Percentiles rank a stretch among this genome's conserved stretches.
phyloP scores from a whole-genome alignment of 2,888 invertebrate species.

The Gymnocheta viridis region DNA sequence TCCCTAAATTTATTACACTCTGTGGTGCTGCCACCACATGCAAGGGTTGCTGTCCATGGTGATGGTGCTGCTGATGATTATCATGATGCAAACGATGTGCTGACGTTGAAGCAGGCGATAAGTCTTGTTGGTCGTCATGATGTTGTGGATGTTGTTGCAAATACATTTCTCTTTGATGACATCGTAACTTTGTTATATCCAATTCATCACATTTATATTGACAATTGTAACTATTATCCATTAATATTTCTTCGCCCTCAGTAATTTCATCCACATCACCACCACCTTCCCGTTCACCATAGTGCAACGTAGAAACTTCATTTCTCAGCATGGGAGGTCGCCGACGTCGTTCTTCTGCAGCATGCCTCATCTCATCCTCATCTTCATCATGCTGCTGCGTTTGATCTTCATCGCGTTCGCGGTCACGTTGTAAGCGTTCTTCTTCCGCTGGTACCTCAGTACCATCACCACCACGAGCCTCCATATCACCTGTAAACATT shows the following conservation, averaged over 20 bases:
- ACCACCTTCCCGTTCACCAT: constrained; percentile 68
- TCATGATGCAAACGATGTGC: constrained; percentile 68
- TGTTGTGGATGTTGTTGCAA: constrained; percentile 65
- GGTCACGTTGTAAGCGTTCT: constrained; percentile 63
- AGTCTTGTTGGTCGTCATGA: constrained; percentile 68
- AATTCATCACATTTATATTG: constrained; percentile 80
- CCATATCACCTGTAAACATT: constrained; percentile 80
- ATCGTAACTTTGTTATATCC: constrained; percentile 78
- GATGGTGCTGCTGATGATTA: constrained; percentile 66
- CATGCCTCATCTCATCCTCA: constrained; percentile 66
- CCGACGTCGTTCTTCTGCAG: constrained; percentile 68
- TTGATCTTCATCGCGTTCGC: constrained; percentile 55
- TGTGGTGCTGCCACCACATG: constrained; percentile 73
- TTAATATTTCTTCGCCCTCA: constrained; percentile 62
- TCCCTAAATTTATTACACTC: constrained; percentile 76
- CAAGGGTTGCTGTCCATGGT: constrained; percentile 70
- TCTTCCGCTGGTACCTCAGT: constrained; percentile 6
- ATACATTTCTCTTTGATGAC: constrained; percentile 75
- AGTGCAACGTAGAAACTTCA: constrained; percentile 71
- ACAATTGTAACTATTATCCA: constrained; percentile 77
- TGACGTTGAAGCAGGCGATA: constrained; percentile 70
- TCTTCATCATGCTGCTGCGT: constrained; percentile 70
- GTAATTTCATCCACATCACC: constrained; percentile 45
- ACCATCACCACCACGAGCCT: constrained; percentile 65
- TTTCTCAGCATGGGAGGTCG: constrained; percentile 72